Evolutionary conservation across 2,797 vertebrate species (phyloP).

Genomic region (Pogoniulus pusillus): DNA sequence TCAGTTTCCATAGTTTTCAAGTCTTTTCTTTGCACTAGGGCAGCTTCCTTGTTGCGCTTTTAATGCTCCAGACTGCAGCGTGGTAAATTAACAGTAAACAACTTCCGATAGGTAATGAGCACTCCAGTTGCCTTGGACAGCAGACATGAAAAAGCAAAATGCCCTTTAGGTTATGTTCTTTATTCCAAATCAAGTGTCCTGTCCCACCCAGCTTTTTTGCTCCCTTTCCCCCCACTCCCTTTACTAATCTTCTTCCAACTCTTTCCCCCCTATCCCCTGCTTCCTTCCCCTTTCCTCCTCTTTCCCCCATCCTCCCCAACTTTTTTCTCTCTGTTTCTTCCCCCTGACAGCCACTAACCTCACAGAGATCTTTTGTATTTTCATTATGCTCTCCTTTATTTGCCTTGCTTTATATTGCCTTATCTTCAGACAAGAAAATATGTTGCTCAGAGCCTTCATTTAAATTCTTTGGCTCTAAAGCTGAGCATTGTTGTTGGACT

Average conservation of each 20-base stretch:
- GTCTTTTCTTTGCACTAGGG: background rate
- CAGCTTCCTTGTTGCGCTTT: background rate
- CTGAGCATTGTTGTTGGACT: background rate
- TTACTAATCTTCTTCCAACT: too few species aligned
- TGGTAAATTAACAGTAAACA: background rate
- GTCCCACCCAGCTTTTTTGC: too few species aligned
- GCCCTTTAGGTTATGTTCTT: background rate
- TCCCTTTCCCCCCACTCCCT: too few species aligned
- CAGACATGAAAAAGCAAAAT: background rate
- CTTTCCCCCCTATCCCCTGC: too few species aligned
- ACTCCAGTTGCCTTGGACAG: background rate
- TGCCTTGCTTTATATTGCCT: background rate
- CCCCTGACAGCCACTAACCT: background rate
- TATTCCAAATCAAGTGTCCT: background rate
- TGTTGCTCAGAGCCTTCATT: background rate
- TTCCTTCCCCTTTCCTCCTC: too few species aligned
- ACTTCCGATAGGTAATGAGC: background rate
- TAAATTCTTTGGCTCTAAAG: background rate
- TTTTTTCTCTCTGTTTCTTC: too few species aligned
- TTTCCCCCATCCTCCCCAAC: too few species aligned
- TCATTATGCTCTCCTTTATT: background rate
- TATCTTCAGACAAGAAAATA: background rate
- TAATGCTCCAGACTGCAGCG: background rate
- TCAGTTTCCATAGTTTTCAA: background rate
- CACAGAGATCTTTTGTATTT: background rate